Percentiles rank a stretch among this genome's conserved stretches.
These are phyloP conservation scores for Cephalopholis sonnerati DNA, from an alignment of 2,113 vertebrate genomes.

Conservation along the genomic window DNA sequence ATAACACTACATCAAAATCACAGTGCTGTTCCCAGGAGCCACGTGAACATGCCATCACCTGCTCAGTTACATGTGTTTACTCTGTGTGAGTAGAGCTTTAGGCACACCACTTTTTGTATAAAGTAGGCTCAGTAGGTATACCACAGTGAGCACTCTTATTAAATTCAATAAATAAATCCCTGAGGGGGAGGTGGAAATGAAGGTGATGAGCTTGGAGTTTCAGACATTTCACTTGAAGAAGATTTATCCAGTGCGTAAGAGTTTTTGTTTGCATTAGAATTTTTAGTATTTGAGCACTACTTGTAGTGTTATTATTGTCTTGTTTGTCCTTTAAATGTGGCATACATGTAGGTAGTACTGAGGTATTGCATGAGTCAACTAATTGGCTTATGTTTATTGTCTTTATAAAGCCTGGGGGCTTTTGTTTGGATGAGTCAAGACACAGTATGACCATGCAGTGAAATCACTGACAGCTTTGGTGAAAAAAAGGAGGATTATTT, in stretches of 20 bases:
- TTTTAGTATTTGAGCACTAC: too few relatives aligned
- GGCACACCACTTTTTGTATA: background rate
- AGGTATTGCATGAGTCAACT: background rate
- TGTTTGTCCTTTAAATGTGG: background rate
- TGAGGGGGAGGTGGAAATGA: background rate
- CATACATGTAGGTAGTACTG: background rate
- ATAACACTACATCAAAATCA: background rate
- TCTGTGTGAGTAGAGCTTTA: background rate
- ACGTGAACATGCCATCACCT: background rate
- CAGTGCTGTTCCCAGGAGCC: background rate
- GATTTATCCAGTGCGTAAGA: too few relatives aligned
- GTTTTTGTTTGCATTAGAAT: too few relatives aligned
- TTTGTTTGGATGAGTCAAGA: too few relatives aligned
- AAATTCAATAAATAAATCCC: background rate
- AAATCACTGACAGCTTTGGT: background rate
- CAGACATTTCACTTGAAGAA: too few relatives aligned
- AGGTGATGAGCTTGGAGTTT: background rate
- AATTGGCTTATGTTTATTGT: background rate
- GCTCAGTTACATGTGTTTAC: too few relatives aligned
- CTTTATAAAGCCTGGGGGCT: background rate
- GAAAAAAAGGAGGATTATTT: background rate
- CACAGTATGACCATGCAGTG: background rate
- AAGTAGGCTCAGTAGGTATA: background rate
- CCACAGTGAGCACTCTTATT: background rate
- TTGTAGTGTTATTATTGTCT: background rate